Conservation (phyloP, 2,888 invertebrate species). For the Atrina japonica region DNA sequence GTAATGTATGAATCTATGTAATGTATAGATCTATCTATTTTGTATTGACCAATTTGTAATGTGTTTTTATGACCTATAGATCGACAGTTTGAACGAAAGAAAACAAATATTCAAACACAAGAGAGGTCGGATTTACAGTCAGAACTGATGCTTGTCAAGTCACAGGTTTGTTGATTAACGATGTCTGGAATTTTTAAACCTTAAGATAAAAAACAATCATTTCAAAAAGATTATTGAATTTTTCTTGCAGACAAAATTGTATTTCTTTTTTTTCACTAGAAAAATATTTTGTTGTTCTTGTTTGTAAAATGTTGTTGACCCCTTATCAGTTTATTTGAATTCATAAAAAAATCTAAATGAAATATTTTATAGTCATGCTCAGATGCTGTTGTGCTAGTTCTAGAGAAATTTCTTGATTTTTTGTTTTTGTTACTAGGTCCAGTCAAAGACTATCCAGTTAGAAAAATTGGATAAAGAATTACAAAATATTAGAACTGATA, state of each 20-base stretch:
- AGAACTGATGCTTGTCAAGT: slow-evolving; percentile 59
- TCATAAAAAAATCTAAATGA: no score
- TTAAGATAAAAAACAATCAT: not conserved
- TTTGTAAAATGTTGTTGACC: no score
- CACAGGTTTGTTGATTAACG: slow-evolving; percentile 52
- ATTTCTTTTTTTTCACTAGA: not conserved
- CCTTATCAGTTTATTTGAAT: no score
- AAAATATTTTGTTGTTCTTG: not conserved
- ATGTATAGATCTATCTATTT: no score
- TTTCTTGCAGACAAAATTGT: not conserved
- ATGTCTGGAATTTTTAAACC: not conserved
- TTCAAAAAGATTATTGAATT: not conserved
- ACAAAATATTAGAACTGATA: slow-evolving; percentile 56
- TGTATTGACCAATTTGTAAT: no score
- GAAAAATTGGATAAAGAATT: slow-evolving; percentile 67
- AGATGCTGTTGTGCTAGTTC: no score
- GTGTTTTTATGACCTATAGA: no score
- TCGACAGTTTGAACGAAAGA: slow-evolving; percentile 59
- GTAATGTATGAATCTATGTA: no score
- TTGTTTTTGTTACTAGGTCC: slow-evolving; percentile 54
- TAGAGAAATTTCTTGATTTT: no score
- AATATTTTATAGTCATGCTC: not conserved
- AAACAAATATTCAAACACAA: slow-evolving; percentile 48
- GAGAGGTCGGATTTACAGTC: slow-evolving; percentile 59
- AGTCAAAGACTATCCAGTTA: slow-evolving; percentile 62